These are phyloP conservation scores for Drosophila fulvimacula DNA, from an alignment of 2,888 invertebrate genomes.

Conservation along the genomic window DNA sequence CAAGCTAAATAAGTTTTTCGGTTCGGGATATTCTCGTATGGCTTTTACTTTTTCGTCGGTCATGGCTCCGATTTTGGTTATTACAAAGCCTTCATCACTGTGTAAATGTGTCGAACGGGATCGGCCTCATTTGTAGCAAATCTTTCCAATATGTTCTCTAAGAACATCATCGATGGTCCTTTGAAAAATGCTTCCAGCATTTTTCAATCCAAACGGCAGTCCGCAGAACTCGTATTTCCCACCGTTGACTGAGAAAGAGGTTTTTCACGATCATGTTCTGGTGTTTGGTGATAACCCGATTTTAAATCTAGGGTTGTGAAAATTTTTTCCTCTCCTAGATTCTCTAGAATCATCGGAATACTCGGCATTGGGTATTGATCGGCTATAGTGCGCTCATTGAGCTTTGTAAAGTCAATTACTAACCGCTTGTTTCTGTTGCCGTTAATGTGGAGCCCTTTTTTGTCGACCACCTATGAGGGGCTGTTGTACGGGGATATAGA, in stretches of 20 bases:
- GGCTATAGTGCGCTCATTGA: background rate
- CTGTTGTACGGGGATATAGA: background rate
- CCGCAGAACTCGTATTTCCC: background rate
- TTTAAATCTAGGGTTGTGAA: background rate
- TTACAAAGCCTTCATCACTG: too few species aligned
- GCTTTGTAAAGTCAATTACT: background rate
- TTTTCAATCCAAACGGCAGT: too few species aligned
- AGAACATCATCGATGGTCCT: background rate
- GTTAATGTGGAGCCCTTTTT: background rate
- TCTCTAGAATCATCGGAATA: background rate
- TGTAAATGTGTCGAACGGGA: background rate
- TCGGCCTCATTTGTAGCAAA: background rate
- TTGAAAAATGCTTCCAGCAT: constrained; percentile 1
- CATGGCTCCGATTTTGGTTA: too few species aligned
- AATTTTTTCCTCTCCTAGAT: background rate
- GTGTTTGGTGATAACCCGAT: background rate
- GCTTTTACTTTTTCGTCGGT: too few species aligned
- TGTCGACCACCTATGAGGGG: background rate
- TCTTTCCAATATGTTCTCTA: background rate
- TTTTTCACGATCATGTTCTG: background rate
- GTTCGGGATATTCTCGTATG: background rate
- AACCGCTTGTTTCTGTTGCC: background rate
- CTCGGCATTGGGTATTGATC: background rate
- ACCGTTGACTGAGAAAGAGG: background rate
- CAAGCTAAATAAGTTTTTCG: background rate